Evolutionary conservation across 2,113 vertebrate species (phyloP).

Genomic region (Phalacrocorax carbo): DNA sequence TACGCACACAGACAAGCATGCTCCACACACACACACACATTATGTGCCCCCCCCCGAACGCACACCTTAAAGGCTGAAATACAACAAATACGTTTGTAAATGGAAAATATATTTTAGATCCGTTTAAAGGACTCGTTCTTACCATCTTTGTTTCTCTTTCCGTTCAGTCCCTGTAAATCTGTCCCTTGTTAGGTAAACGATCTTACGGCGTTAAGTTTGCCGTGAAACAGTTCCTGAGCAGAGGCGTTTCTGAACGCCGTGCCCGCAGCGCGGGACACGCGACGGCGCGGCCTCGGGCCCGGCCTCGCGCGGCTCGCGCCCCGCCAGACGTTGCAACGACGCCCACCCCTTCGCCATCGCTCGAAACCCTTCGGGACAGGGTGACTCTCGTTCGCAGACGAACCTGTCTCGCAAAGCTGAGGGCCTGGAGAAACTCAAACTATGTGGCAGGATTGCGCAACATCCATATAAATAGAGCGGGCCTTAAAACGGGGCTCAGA

Average conservation of each 20-base stretch:
- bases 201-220: neutral
- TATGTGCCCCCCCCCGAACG: neutral
- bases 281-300: neutral
- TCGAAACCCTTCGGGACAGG: neutral
- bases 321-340: fast-evolving
- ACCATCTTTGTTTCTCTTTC: neutral
- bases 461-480: neutral
- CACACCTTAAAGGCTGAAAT: neutral
- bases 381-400: fast-evolving
- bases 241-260: neutral
- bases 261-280: neutral
- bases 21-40: neutral
- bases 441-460: neutral
- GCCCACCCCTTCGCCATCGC: fast-evolving
- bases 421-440: neutral
- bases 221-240: neutral
- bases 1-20: neutral
- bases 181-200: neutral
- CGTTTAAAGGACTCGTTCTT: neutral
- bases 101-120: neutral
- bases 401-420: neutral
- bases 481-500: neutral
- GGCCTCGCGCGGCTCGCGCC: fast-evolving
- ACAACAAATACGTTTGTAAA: neutral
- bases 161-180: neutral